Evolutionary conservation across 2,888 invertebrate genomes (phyloP).

Genomic region (Lithosia quadra): DNA sequence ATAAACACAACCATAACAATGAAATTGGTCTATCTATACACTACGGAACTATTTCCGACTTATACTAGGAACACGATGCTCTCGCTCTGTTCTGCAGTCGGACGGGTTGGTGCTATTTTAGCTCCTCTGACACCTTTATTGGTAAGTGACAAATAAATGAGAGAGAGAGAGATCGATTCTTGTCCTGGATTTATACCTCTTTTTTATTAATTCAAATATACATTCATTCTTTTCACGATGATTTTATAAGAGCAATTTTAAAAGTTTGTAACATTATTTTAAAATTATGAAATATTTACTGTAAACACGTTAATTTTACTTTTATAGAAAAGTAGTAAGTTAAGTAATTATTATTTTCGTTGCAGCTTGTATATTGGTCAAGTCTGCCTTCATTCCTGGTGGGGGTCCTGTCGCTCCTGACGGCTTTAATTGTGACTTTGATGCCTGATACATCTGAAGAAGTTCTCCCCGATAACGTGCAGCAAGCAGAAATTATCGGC

Average conservation of each 20-base stretch:
- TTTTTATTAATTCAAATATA: too few relatives aligned
- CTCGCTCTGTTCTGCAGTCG: constrained; percentile 17
- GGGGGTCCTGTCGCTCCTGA: constrained; percentile 49
- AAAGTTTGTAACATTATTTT: too few relatives aligned
- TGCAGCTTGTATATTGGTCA: constrained; percentile 63
- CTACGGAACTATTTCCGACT: constrained; percentile 26
- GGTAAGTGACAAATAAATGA: too few relatives aligned
- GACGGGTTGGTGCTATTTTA: constrained; percentile 19
- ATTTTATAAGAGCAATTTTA: too few relatives aligned
- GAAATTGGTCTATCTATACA: constrained; percentile 17
- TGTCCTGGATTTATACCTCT: too few relatives aligned
- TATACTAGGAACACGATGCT: constrained; percentile 28
- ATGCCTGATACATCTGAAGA: constrained; percentile 57
- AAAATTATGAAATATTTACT: too few relatives aligned
- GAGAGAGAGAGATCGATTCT: too few relatives aligned
- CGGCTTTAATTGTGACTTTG: constrained; percentile 49
- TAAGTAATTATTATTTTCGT: background rate
- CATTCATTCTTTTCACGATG: too few relatives aligned
- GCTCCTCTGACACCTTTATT: constrained; percentile 24
- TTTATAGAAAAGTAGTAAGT: background rate
- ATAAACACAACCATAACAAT: constrained; percentile 5
- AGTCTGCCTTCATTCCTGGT: constrained; percentile 56
- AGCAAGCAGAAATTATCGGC: constrained; percentile 9
- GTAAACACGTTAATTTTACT: too few relatives aligned
- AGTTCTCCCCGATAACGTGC: constrained; percentile 29